Base-by-base conservation (phyloP, 2,113 vertebrate genomes). In the Myiopsitta monachus region DNA sequence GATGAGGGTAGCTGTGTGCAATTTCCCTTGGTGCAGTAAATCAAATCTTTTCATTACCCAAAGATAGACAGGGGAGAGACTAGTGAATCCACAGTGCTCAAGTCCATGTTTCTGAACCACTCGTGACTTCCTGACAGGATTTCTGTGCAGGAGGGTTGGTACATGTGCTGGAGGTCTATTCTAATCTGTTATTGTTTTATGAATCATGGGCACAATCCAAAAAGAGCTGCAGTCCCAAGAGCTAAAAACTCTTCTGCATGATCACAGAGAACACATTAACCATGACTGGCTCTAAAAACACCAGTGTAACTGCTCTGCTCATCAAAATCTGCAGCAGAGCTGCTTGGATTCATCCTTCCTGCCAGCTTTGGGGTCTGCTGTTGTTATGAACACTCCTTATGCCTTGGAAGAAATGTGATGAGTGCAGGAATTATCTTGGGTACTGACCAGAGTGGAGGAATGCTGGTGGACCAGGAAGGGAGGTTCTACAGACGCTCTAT, bases 11-110 rank as follows among this genome's bases (percentile, higher is more conserved):
- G n/a, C 47, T 92, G 26, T 55, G 43, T 87, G 80, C 66, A 92
- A 62, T 88, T 94, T 88, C 55, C 55, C 41, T 80, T 87, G 51
- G 62, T 62, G 41, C 67, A 84, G 39, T 94, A 92, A 89, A 90
- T 94, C 64, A 93, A 52, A 81, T 47, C 11, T 93, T 93, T 94
- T 92, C 86, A 76, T 94, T 75, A 91, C 38, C 26, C 41, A 64
- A 27, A 90, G 62, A 68, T 41, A 82, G 80, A 66, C 17, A 64
- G 47, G 80, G 57, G 43, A 80, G 78, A 83, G 23, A 59, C 27
- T 54, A 47, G 62, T 84, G 74, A 87, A 64, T 79, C 77, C 6
- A 1, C 47, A 22, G 28, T 61, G 18, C 62, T 75, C 2, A 3
- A 41, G 19, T 77, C 47, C 52, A 4, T 54, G 26, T 72, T 92